Percentiles rank a stretch among this genome's conserved stretches.
Evolutionary conservation across 2,113 vertebrate species (phyloP).

Genomic region (Macrotus californicus): DNA sequence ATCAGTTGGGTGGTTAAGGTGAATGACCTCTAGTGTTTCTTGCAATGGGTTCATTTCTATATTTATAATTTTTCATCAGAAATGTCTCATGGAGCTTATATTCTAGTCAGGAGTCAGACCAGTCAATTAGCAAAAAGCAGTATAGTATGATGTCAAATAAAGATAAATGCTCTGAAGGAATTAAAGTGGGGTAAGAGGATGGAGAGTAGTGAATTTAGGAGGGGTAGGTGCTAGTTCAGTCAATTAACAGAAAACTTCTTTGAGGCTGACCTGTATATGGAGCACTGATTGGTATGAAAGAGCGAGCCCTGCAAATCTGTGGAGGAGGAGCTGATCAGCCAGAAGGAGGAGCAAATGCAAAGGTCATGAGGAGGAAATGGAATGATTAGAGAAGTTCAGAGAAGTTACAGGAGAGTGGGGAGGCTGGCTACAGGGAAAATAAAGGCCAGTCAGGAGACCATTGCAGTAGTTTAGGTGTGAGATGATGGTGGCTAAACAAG

Average conservation of each 20-base stretch:
- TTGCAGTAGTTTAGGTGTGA: background rate
- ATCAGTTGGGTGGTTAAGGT: background rate
- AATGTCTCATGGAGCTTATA: background rate
- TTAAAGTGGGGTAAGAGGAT: background rate
- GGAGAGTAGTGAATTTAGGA: background rate
- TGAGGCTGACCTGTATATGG: background rate
- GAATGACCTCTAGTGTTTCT: background rate
- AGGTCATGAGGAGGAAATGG: background rate
- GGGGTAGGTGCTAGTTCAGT: background rate
- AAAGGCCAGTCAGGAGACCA: background rate
- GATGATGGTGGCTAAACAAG: background rate
- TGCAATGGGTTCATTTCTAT: background rate
- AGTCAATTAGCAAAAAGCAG: background rate
- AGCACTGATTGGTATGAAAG: background rate
- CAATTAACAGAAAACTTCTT: background rate
- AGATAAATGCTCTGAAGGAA: background rate
- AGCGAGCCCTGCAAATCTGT: background rate
- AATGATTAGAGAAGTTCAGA: accelerated
- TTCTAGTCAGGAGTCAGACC: background rate
- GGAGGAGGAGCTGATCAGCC: background rate
- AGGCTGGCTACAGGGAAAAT: background rate
- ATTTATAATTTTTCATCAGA: background rate
- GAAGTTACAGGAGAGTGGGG: background rate
- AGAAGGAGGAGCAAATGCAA: background rate
- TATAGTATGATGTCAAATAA: background rate